These are phyloP conservation scores for Anastrepha obliqua DNA, from an alignment of 1,140 invertebrate species.

Conservation along the genomic window DNA sequence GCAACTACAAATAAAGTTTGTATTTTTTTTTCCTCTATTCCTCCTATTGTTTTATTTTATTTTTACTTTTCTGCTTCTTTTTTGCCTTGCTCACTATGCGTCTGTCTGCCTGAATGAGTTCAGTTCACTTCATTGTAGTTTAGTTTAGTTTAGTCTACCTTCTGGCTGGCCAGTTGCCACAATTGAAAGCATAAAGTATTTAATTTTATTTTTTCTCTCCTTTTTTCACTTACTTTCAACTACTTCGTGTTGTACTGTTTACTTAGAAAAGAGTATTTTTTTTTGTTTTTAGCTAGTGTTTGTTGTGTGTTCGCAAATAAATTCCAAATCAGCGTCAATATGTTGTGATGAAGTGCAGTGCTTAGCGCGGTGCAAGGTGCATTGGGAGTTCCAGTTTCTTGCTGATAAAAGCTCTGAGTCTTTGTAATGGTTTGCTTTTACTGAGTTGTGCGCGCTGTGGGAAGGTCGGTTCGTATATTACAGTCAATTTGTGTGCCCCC, in stretches of 20 bases:
- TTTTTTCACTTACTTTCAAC: constrained; percentile 28
- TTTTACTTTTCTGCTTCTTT: not conserved
- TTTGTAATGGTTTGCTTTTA: not conserved
- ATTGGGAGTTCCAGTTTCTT: not conserved
- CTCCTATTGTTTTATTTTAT: too few species aligned
- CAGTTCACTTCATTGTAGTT: constrained; percentile 61
- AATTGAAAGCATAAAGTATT: constrained; percentile 27
- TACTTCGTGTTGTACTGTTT: constrained; percentile 10
- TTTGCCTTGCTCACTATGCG: not conserved
- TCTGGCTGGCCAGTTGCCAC: constrained; percentile 60
- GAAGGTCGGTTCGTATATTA: not conserved
- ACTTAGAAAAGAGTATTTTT: constrained; percentile 18
- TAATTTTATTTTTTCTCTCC: constrained; percentile 41
- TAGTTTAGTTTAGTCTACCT: constrained; percentile 58
- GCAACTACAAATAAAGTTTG: too few species aligned
- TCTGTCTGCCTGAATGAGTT: constrained; percentile 61
- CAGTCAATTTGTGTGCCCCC: constrained; percentile 47
- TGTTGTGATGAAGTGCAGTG: constrained; percentile 24
- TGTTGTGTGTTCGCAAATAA: constrained; percentile 8
- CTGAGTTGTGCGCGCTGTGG: not conserved
- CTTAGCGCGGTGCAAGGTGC: not conserved
- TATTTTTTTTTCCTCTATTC: too few species aligned
- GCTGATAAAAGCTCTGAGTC: not conserved
- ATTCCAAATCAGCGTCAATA: constrained; percentile 51
- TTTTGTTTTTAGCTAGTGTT: not conserved